A percentile compares a stretch with the other conserved stretches of the same genome.
Evolutionary conservation across 1,140 invertebrate species (phyloP).

Genomic region (Maconellicoccus hirsutus): DNA sequence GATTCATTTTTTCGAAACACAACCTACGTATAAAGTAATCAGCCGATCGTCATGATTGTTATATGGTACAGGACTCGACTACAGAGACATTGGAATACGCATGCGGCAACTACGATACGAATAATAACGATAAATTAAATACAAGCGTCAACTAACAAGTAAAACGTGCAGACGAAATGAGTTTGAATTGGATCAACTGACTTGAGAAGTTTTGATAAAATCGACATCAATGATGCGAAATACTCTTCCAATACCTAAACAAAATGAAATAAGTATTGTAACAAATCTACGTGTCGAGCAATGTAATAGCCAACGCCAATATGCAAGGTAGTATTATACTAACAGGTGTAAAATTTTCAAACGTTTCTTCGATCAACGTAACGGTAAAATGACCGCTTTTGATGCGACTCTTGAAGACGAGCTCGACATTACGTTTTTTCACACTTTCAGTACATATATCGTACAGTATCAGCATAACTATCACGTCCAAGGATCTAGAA

Average conservation of each 20-base stretch:
- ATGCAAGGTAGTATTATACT: constrained; percentile 13
- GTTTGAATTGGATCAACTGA: constrained; percentile 28
- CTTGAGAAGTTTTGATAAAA: constrained; percentile 29
- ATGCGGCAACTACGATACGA: no score
- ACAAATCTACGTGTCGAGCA: no score
- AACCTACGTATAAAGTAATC: constrained; percentile 25
- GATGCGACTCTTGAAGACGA: constrained; percentile 27
- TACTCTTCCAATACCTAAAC: constrained; percentile 29
- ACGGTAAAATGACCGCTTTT: constrained; percentile 27
- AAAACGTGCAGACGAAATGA: constrained; percentile 28
- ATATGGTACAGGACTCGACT: no score
- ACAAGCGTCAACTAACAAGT: constrained; percentile 30
- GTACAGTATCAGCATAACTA: constrained; percentile 30
- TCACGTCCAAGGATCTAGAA: constrained; percentile 31
- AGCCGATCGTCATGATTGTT: neutral
- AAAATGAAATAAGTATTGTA: constrained; percentile 7
- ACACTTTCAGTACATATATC: constrained; percentile 26
- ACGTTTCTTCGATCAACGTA: constrained; percentile 27
- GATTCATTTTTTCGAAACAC: constrained; percentile 28
- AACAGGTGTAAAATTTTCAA: constrained; percentile 25
- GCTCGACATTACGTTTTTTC: constrained; percentile 27
- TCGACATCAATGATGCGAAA: constrained; percentile 29
- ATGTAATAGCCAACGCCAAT: neutral
- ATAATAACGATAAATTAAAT: no score
- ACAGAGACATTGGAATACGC: no score